Conservation (phyloP, 2,888 invertebrate genomes). For the Ceratothoa steindachneri region DNA sequence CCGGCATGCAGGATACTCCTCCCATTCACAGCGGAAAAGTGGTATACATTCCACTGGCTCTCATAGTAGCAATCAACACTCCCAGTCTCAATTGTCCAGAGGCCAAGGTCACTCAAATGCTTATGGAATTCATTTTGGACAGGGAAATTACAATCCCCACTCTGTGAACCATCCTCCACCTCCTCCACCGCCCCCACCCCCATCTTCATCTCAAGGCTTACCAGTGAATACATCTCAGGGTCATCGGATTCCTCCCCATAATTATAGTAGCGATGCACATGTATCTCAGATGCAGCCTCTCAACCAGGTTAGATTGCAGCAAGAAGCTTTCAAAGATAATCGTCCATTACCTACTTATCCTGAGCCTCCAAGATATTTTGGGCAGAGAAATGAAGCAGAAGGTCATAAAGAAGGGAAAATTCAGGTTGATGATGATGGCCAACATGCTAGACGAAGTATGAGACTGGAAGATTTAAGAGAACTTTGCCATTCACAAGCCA, state of each 20-base stretch:
- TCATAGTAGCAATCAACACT: background rate
- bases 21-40: background rate
- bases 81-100: background rate
- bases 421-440: background rate
- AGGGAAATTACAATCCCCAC: background rate
- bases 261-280: background rate
- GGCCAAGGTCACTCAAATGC: background rate
- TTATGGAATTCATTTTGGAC: constrained; percentile 9
- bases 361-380: background rate
- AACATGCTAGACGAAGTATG: constrained; percentile 2
- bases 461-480: constrained; percentile 1
- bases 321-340: background rate
- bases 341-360: background rate
- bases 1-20: background rate
- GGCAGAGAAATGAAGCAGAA: background rate
- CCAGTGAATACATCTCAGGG: background rate
- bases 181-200: too few relatives aligned
- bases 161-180: background rate
- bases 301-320: background rate
- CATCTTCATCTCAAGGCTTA: background rate
- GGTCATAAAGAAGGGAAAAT: background rate
- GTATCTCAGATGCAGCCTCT: background rate
- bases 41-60: too few relatives aligned
- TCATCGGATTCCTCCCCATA: background rate
- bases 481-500: background rate